These are phyloP conservation scores for Steromphala cineraria DNA, from an alignment of 2,888 invertebrate genomes.

Conservation along the genomic window DNA sequence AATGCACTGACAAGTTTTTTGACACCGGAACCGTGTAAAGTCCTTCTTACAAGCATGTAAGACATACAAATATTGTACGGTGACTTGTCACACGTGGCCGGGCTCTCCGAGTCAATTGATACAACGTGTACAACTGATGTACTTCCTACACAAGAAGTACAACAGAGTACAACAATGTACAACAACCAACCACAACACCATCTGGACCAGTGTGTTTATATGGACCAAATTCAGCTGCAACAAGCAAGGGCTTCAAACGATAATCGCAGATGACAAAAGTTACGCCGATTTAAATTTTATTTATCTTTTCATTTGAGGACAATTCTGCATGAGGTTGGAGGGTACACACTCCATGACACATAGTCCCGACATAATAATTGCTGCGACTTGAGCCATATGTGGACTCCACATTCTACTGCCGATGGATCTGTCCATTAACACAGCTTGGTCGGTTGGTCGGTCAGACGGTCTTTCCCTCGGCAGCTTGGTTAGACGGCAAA, in stretches of 20 bases:
- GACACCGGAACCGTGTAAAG: neutral
- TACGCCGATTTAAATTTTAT: neutral
- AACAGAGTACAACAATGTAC: too few species aligned
- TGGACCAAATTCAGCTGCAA: neutral
- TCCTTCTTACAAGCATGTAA: neutral
- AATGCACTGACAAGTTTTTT: too few species aligned
- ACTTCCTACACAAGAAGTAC: too few species aligned
- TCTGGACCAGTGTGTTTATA: neutral
- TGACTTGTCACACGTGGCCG: neutral
- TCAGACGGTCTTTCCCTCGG: neutral
- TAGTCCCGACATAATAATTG: neutral
- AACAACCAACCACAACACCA: neutral
- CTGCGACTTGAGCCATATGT: neutral
- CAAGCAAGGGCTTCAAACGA: neutral
- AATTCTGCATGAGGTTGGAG: neutral
- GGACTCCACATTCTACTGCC: neutral
- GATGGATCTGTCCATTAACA: neutral
- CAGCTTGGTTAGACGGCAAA: constrained; percentile 6
- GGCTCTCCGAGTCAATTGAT: neutral
- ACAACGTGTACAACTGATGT: neutral
- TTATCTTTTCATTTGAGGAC: neutral
- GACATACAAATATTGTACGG: neutral
- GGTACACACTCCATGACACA: neutral
- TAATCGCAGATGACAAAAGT: neutral
- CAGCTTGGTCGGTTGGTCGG: neutral